Base-by-base conservation (phyloP, 2,113 vertebrate species). In the Nesogale talazaci region DNA sequence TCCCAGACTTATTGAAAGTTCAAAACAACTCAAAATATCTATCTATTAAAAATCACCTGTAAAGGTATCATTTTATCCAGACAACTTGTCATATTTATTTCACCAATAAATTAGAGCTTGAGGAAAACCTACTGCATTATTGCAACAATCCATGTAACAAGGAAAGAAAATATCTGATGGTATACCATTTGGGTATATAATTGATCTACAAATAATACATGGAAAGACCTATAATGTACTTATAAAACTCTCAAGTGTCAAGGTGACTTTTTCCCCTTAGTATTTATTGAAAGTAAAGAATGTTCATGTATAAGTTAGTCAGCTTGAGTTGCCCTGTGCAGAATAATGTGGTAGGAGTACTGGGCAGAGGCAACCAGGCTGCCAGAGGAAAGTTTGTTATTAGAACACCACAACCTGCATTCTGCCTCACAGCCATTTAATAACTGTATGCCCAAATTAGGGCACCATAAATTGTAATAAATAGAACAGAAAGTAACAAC, bases 1-100 rank as follows among this genome's bases (percentile, higher is more conserved):
- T 87, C n/a, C 22, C 57, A 46, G 91, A 91, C 36, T 85, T 86
- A 38, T 38, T 93, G 10, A 46, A 92, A 36, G 83, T 97, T 82
- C n/a, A 92, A n/a, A 93, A 94, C 89, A 46, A 89, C 67, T 87
- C 36, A 85, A 87, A 94, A 92, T 87, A 94, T 89, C 92, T 84
- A 87, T 78, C 38, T 75, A 59, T 52, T 74, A 81, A 87, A 93
- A 82, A 87, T 69, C 85, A 19, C 31, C 23, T 92, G 29, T 87
- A 86, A 77, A 75, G 56, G 36, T 79, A 72, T 78, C 84, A 93
- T 94, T 94, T 89, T 15, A 72, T 25, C 38, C 27, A 92, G 87
- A 87, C 17, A 82, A 83, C 88, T 84, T 91, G 94, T 86, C 77
- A 92, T 14, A 86, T 70, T 57, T 87, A 93, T 83, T 79, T 19